phyloP scores from a whole-genome alignment of 92 coral and sea anemone genomes.

The Heliopora coerulea region DNA sequence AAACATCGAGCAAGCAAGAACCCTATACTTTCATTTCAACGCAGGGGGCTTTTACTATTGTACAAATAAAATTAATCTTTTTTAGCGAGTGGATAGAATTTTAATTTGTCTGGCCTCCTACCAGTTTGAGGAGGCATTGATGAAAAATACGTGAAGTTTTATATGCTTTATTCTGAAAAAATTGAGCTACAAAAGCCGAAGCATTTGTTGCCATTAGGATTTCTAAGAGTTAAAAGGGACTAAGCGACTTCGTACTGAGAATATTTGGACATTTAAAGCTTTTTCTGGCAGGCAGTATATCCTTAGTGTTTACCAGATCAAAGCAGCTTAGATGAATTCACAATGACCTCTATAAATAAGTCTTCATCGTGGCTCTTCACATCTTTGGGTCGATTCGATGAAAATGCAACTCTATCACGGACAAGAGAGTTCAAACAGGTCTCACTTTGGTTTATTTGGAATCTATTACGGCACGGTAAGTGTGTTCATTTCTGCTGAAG shows the following conservation, averaged over 20 bases:
- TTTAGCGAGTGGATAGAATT: constrained; percentile 45
- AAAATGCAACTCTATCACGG: not conserved
- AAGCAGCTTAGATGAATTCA: constrained; percentile 25
- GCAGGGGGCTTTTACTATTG: constrained; percentile 47
- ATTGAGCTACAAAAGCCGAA: not conserved
- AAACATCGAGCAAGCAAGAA: constrained; percentile 33
- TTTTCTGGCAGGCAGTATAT: constrained; percentile 37
- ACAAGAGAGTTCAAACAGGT: too few relatives aligned
- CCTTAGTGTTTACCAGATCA: constrained; percentile 38
- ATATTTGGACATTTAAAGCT: constrained; percentile 27
- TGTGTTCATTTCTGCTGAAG: constrained; percentile 31
- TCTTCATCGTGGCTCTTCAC: constrained; percentile 9
- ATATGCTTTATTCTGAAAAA: not conserved
- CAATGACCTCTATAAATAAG: constrained; percentile 41
- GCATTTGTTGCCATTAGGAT: not conserved
- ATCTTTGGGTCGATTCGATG: not conserved
- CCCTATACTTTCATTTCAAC: constrained; percentile 33
- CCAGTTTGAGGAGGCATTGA: constrained; percentile 43
- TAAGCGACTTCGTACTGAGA: constrained; percentile 40
- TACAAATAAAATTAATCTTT: constrained; percentile 45
- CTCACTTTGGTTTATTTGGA: not conserved
- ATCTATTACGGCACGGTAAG: not conserved
- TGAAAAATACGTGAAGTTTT: constrained; percentile 36
- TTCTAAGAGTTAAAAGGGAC: not conserved
- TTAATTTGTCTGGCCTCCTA: constrained; percentile 48